Percentiles rank a stretch among this genome's conserved stretches.
phyloP scores from a whole-genome alignment of 2,888 invertebrate species.

The Leucoptera coffeella region DNA sequence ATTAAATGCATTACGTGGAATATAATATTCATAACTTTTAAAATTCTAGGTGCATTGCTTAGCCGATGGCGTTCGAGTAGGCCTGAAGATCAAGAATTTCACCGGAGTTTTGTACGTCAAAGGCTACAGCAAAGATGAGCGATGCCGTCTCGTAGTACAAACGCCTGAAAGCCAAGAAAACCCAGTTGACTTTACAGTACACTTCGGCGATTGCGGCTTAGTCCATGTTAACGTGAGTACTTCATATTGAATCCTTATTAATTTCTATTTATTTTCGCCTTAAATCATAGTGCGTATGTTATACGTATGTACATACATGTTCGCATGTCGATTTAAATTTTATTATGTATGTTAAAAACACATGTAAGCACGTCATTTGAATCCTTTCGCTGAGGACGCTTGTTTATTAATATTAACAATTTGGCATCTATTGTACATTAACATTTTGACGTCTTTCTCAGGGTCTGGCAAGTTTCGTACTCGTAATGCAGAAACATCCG shows the following conservation, averaged over 20 bases:
- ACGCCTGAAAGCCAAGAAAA: constrained; percentile 63
- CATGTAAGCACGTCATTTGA: no score
- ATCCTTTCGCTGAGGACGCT: no score
- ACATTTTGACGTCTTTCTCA: constrained; percentile 21
- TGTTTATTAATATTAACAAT: no score
- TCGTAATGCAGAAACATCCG: constrained; percentile 95
- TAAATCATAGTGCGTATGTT: no score
- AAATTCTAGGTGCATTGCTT: constrained; percentile 71
- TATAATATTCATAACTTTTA: constrained; percentile 3
- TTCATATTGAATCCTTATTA: no score
- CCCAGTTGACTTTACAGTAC: constrained; percentile 77
- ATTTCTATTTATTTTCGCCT: no score
- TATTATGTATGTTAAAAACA: no score
- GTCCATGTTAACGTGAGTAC: constrained; percentile 79
- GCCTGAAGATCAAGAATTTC: constrained; percentile 73
- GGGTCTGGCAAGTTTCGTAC: constrained; percentile 88
- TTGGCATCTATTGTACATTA: background rate
- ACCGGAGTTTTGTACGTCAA: constrained; percentile 90
- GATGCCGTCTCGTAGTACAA: constrained; percentile 77
- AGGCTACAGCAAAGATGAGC: constrained; percentile 89
- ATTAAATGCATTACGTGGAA: no score
- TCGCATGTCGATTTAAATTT: no score
- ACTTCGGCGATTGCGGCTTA: constrained; percentile 86
- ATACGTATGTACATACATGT: no score
- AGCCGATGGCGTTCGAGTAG: constrained; percentile 86